Evolutionary conservation across 2,113 vertebrate species (phyloP), one percentile per base, ranked within the genome.

Genomic region (Bos indicus): DNA sequence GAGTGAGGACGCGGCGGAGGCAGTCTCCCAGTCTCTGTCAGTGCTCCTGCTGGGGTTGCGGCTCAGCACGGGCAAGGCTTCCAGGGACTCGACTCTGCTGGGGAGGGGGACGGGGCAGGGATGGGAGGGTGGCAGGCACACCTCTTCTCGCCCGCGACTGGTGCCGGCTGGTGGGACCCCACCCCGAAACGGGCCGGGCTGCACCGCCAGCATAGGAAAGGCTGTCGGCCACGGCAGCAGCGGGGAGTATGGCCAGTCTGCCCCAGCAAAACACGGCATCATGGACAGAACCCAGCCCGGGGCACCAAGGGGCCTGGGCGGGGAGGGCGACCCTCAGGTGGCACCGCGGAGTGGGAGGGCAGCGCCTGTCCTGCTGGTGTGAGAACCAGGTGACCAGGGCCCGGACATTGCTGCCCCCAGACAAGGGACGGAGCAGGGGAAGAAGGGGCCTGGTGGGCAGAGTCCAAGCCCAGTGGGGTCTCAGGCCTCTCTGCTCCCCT

Each of bases 1-100:
- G 95, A 99, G 99, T 17, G 99, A 99, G 8, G 99, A 99, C 0
- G 99, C 99, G 0, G 99, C 99, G 0, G 99, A 99, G 2, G 99
- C 99, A 0, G 99, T 99, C 81, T 99, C 99, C 99, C 99, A 99
- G 95, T 99, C 99, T 56, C 99, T 98, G 95, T 99, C 99, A 21
- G 99, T 99, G 98, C 99, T 99, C 83, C 99, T 99, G 98, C 99
- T 99, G 1, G 99, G 98, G 74, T 99, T 99, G 52, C 99, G 99
- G 98, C 99, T 99, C 97, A 99, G 97, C 9, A 99, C 96, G 1
- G 99, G 99, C 95, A 99, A 99, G 0, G 99, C 99, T 81, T 99
- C 99, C 99, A 99, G 98, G 0, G 99, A 99, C 74, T 99, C 99
- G 10, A 99, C 99, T 97, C 99, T 99, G 98, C 3, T 2, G 84